These are phyloP conservation scores for Eilema depressum DNA, from an alignment of 2,888 invertebrate species.

Conservation along the genomic window DNA sequence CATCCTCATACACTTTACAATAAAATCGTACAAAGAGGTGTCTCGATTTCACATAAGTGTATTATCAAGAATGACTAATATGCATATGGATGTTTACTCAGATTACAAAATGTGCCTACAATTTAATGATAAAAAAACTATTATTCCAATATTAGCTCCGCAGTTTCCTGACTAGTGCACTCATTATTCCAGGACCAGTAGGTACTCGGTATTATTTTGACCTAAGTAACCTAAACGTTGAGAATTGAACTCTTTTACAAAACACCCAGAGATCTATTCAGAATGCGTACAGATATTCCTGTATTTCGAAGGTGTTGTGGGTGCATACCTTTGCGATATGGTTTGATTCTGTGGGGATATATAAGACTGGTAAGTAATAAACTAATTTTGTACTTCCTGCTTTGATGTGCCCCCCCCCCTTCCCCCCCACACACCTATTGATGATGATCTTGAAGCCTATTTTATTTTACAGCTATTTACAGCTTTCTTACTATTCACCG, in stretches of 20 bases:
- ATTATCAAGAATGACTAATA: background rate
- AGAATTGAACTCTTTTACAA: background rate
- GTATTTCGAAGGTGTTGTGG: slow-evolving; percentile 35
- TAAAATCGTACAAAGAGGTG: too few species aligned
- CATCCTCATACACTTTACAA: too few species aligned
- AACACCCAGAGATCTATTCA: background rate
- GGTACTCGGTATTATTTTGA: background rate
- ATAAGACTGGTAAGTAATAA: slow-evolving; percentile 47
- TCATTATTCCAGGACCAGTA: background rate
- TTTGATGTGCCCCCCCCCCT: too few species aligned
- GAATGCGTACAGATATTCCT: slow-evolving; percentile 20
- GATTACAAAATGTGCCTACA: background rate
- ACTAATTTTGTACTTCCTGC: too few species aligned
- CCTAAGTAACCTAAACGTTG: background rate
- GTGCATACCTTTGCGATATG: slow-evolving; percentile 42
- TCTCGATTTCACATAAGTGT: too few species aligned
- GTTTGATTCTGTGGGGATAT: slow-evolving; percentile 43
- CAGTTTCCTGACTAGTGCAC: background rate
- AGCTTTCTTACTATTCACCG: too few species aligned
- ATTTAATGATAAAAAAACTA: background rate
- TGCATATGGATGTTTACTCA: background rate
- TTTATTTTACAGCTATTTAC: slow-evolving; percentile 5
- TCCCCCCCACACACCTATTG: too few species aligned
- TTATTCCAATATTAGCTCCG: background rate
- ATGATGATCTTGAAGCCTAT: background rate